phyloP scores from a whole-genome alignment of 2,113 vertebrate genomes.

The Mastomys coucha region DNA sequence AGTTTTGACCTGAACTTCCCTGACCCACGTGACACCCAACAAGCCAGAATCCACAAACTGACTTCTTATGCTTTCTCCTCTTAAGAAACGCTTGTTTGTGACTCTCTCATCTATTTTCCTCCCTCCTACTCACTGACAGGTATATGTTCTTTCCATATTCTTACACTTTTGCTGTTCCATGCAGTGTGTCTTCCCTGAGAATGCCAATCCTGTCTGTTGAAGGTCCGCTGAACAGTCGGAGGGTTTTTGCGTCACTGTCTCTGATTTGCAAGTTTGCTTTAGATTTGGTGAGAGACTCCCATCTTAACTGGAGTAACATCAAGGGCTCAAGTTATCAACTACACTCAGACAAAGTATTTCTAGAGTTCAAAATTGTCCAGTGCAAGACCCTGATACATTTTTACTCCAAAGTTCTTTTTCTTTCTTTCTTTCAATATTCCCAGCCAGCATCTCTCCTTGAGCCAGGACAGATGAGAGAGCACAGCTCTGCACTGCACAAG shows the following conservation, averaged over 20 bases:
- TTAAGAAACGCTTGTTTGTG: not conserved
- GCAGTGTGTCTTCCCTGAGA: not conserved
- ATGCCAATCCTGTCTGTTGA: not conserved
- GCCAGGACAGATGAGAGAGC: not conserved
- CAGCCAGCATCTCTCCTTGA: conserved; percentile 13
- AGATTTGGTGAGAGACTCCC: not conserved
- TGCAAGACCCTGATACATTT: not conserved
- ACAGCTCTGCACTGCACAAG: too few relatives aligned
- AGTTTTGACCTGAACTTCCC: not conserved
- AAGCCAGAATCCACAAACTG: not conserved
- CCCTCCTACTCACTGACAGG: not conserved
- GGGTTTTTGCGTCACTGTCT: not conserved
- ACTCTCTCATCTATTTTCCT: not conserved
- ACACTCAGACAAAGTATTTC: not conserved
- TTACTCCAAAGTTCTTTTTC: not conserved
- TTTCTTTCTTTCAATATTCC: not conserved
- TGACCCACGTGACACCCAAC: not conserved
- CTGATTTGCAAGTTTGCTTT: not conserved
- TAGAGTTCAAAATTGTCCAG: not conserved
- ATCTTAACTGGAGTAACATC: not conserved
- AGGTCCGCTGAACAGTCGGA: not conserved
- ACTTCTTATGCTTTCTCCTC: not conserved
- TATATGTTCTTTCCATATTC: not conserved
- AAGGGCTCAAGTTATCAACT: not conserved
- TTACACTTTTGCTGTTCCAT: not conserved